phyloP scores from a whole-genome alignment of 1,140 invertebrate species.

The Papilio polyxenes region DNA sequence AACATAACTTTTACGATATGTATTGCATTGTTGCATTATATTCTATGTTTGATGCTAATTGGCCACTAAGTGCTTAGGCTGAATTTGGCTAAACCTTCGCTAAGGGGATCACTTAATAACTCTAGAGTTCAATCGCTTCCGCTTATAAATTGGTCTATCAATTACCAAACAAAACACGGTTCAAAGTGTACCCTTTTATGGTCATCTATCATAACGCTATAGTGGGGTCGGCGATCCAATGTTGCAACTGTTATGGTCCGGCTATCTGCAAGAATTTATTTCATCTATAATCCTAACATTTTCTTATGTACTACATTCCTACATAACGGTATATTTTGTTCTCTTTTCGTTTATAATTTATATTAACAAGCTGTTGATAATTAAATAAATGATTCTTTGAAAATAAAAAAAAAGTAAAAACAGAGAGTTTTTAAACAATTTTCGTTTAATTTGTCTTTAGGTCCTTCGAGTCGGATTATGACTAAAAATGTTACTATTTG shows the following conservation, averaged over 20 bases:
- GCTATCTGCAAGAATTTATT: not conserved
- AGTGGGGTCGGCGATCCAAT: constrained; percentile 2
- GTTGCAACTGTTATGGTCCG: constrained; percentile 25
- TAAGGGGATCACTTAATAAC: not conserved
- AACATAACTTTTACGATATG: too few species aligned
- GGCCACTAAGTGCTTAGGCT: too few species aligned
- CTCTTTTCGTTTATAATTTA: too few species aligned
- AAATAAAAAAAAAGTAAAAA: too few species aligned
- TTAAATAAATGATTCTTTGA: too few species aligned
- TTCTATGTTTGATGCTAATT: too few species aligned
- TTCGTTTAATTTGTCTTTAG: not conserved
- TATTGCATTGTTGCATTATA: too few species aligned
- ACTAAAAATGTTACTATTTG: not conserved
- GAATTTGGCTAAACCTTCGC: too few species aligned
- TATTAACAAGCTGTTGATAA: too few species aligned
- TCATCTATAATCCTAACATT: not conserved
- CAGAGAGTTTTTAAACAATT: too few species aligned
- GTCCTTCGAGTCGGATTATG: not conserved
- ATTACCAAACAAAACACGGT: constrained; percentile 45
- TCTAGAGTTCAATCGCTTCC: not conserved
- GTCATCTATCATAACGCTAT: constrained; percentile 47
- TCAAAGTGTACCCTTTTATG: constrained; percentile 46
- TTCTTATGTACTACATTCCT: not conserved
- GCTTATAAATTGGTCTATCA: not conserved
- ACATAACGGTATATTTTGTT: too few species aligned